Evolutionary conservation across 2,888 invertebrate species (phyloP), one percentile per base, ranked within the genome.

Genomic region (Crematogaster levior): DNA sequence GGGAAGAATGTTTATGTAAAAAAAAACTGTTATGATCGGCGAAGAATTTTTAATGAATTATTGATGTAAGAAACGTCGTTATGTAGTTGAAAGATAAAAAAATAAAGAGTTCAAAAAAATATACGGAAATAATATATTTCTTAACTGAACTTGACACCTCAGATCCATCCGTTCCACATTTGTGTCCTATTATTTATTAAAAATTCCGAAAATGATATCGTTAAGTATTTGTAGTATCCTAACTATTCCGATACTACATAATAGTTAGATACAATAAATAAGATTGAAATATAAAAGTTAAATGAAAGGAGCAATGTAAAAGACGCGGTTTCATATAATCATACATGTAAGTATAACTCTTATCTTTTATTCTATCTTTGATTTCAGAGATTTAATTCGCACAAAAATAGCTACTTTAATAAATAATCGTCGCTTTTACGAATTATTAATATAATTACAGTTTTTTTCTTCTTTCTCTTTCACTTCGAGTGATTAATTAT

Each of bases 51-150:
- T 63, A 63, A 63, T 9, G 15, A 37, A 61, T 61, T 5, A 37
- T 61, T 1, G 18, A 40, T 63, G 63, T 63, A 63, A 63, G 24
- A 40, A 63, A 15, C 7, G n/a, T 18, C 58, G 24, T 43, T 63
- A 43, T 43, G 40, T 63, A 63, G 27, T 56, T 56, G 56, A 56
- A n/a, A n/a, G 34, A 34, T 34, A 34, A 34, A 58, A 58, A 6
- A 63, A 63, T 63, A 63, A 63, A 63, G 18, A 63, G n/a, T n/a
- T 37, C 15, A 43, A 43, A n/a, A n/a, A n/a, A 24, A 40, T 24
- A 58, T 18, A 12, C 60, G 24, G 6, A 12, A 63, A 40, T 24
- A 24, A 40, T 40, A 51, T 21, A 6, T 24, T 9, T 43, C 1
- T 43, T 40, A 63, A 63, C 24, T 40, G 0, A 63, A 63, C 6